Conservation (phyloP, 2,888 invertebrate species). For the Drosophila lutescens region DNA sequence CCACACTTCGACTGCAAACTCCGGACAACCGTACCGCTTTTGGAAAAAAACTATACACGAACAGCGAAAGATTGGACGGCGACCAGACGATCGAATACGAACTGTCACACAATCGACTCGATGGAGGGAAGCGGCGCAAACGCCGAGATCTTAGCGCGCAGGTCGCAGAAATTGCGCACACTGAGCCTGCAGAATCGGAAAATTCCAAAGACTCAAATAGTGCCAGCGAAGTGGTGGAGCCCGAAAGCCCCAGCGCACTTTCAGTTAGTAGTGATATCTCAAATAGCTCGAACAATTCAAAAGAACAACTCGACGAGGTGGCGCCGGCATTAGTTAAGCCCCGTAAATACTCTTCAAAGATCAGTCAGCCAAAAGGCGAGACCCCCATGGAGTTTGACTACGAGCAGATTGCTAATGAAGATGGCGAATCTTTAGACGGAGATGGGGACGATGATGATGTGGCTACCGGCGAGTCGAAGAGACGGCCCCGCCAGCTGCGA, state of each 20-base stretch:
- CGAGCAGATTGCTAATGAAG: constrained; percentile 1
- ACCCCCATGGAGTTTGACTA: constrained; percentile 19
- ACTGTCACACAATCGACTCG: constrained; percentile 74
- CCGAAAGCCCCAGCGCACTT: constrained; percentile 19
- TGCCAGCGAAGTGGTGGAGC: constrained; percentile 54
- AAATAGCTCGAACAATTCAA: constrained; percentile 48
- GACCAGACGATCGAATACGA: constrained; percentile 62
- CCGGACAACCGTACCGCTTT: constrained; percentile 46
- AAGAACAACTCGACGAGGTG: constrained; percentile 51
- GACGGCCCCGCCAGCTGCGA: constrained; percentile 81
- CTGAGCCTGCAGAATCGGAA: constrained; percentile 18
- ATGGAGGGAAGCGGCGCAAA: constrained; percentile 51
- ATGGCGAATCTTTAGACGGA: background rate
- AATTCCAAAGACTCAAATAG: constrained; percentile 47
- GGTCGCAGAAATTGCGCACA: background rate
- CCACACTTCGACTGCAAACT: constrained; percentile 15
- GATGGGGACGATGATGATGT: constrained; percentile 52
- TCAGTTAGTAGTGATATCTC: constrained; percentile 28
- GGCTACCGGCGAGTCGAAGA: constrained; percentile 72
- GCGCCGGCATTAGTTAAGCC: constrained; percentile 12
- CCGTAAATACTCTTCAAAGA: constrained; percentile 64
- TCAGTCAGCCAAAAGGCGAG: constrained; percentile 26
- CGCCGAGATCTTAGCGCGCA: constrained; percentile 48
- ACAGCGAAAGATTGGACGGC: constrained; percentile 63
- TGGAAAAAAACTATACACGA: constrained; percentile 66